phyloP scores from a whole-genome alignment of 2,888 invertebrate genomes.

The Lacanobia oleracea region DNA sequence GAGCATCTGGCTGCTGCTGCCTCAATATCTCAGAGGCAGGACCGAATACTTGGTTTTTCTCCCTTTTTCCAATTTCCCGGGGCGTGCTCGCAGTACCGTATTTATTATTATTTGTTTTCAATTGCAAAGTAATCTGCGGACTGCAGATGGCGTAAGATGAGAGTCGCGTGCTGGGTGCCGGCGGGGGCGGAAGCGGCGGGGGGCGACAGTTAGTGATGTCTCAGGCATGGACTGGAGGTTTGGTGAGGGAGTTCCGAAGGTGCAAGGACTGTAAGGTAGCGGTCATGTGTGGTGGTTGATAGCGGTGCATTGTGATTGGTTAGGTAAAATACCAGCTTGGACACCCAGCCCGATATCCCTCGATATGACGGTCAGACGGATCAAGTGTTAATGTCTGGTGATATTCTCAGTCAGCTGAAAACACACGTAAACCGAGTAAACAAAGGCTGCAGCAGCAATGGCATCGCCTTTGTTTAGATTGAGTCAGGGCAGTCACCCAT shows the following conservation, averaged over 20 bases:
- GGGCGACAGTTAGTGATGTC: conserved; percentile 28
- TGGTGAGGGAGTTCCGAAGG: conserved; percentile 4
- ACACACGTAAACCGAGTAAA: not conserved
- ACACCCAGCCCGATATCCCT: too few species aligned
- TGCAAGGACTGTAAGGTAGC: conserved; percentile 16
- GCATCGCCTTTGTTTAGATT: not conserved
- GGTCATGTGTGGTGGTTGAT: not conserved
- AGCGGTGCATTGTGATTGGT: not conserved
- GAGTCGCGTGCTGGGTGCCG: conserved; percentile 57
- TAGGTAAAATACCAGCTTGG: too few species aligned
- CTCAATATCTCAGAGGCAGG: conserved; percentile 79
- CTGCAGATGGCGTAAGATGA: conserved; percentile 85
- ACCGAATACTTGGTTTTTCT: conserved; percentile 77
- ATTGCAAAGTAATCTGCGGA: conserved; percentile 89
- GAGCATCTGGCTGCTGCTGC: conserved; percentile 80
- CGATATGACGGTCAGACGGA: too few species aligned
- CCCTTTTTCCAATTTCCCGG: conserved; percentile 86
- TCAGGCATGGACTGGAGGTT: conserved; percentile 30
- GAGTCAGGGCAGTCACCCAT: not conserved
- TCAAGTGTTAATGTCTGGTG: too few species aligned
- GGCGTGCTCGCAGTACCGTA: conserved; percentile 81
- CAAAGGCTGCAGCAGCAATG: too few species aligned
- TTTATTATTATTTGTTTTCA: conserved; percentile 90
- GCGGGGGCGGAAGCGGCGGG: conserved; percentile 18
- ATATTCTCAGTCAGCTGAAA: not conserved